Conservation (phyloP, 92 coral and sea anemone species). For the Epizoanthus illoricatus region DNA sequence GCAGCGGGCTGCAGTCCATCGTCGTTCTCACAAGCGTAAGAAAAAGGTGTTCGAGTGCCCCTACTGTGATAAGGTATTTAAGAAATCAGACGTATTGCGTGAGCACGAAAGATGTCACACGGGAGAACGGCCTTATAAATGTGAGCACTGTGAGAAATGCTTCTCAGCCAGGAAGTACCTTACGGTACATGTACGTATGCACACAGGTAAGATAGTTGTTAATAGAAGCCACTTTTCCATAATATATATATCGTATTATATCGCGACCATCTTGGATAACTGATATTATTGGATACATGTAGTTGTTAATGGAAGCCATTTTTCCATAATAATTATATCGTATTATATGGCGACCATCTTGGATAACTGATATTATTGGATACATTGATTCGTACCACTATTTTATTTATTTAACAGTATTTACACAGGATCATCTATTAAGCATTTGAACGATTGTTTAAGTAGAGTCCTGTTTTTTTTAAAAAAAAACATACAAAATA, state of each 20-base stretch:
- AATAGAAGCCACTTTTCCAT: background rate
- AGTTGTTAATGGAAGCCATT: background rate
- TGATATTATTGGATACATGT: too few species aligned
- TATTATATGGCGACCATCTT: too few species aligned
- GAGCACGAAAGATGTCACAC: constrained; percentile 16
- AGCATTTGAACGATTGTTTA: too few species aligned
- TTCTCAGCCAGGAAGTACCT: constrained; percentile 24
- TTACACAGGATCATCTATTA: too few species aligned
- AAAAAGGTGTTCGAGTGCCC: constrained; percentile 1
- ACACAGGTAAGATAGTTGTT: constrained; percentile 19
- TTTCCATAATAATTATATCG: too few species aligned
- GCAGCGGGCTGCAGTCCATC: background rate
- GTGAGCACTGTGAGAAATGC: constrained; percentile 17
- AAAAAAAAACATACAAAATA: too few species aligned
- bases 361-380: too few species aligned
- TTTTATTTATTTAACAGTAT: too few species aligned
- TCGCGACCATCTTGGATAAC: too few species aligned
- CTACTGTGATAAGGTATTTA: constrained; percentile 11
- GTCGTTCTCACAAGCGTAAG: background rate
- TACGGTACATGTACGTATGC: background rate
- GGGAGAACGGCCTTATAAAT: constrained; percentile 19
- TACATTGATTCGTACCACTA: too few species aligned
- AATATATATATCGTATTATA: too few species aligned
- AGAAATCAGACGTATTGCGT: background rate
- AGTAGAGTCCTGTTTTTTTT: too few species aligned